Percentiles rank a stretch among this genome's conserved stretches.
phyloP scores from a whole-genome alignment of 2,888 invertebrate species.

The Pyrrhosoma nymphula region DNA sequence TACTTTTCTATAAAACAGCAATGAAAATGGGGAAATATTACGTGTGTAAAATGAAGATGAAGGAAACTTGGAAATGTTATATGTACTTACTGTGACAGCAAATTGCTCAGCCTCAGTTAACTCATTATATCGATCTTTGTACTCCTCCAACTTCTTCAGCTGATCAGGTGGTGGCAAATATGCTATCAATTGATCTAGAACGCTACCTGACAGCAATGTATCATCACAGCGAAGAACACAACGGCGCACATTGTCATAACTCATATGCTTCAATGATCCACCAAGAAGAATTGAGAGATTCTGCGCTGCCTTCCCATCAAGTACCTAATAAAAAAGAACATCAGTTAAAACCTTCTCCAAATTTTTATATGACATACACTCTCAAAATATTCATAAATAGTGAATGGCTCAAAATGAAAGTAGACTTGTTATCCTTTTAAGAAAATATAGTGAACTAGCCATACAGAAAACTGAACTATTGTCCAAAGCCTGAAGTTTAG shows the following conservation, averaged over 20 bases:
- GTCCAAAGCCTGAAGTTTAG: background rate
- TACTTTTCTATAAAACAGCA: too few relatives aligned
- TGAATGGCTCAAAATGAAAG: background rate
- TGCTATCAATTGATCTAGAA: slow-evolving; percentile 93
- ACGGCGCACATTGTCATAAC: slow-evolving; percentile 89
- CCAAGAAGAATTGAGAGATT: slow-evolving; percentile 92
- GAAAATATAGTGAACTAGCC: background rate
- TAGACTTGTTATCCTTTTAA: background rate
- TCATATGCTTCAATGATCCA: slow-evolving; percentile 92
- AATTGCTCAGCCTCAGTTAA: slow-evolving; percentile 97
- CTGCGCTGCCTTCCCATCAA: slow-evolving; percentile 96
- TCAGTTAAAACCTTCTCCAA: slow-evolving; percentile 85
- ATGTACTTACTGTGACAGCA: slow-evolving; percentile 88
- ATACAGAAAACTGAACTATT: background rate
- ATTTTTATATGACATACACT: slow-evolving; percentile 80
- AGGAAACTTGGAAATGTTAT: background rate
- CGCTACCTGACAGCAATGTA: slow-evolving; percentile 89
- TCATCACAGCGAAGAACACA: slow-evolving; percentile 94
- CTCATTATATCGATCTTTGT: slow-evolving; percentile 88
- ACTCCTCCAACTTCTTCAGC: slow-evolving; percentile 89
- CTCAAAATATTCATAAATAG: slow-evolving; percentile 73
- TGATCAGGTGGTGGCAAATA: slow-evolving; percentile 96
- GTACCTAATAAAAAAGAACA: slow-evolving; percentile 90
- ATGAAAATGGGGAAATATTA: too few relatives aligned
- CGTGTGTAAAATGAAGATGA: too few relatives aligned